phyloP scores from a whole-genome alignment of 2,888 invertebrate genomes.

The Xylophagus ater region DNA sequence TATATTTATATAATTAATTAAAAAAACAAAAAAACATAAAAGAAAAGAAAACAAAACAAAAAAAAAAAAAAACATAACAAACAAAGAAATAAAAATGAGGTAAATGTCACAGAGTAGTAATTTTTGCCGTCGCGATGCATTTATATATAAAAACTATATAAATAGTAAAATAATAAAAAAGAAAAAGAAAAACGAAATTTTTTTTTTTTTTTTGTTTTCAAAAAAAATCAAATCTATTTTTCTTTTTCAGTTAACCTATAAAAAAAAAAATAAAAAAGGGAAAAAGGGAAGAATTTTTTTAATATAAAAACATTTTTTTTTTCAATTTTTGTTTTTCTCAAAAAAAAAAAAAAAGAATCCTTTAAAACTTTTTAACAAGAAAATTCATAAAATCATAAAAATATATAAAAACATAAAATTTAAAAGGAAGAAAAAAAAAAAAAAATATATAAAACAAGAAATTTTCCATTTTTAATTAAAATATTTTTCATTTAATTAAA shows the following conservation, averaged over 20 bases:
- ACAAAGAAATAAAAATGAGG: constrained; percentile 5
- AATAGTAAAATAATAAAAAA: constrained; percentile 7
- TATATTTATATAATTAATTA: constrained; percentile 14
- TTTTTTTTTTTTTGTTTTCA: constrained; percentile 9
- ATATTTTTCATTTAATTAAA: too few relatives aligned
- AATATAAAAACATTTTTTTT: constrained; percentile 18
- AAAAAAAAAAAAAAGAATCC: constrained; percentile 10
- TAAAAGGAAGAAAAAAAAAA: too few relatives aligned
- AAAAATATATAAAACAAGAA: too few relatives aligned
- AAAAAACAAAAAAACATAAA: constrained; percentile 1
- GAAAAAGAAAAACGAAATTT: constrained; percentile 6
- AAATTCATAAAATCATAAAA: too few relatives aligned
- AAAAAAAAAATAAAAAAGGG: background rate
- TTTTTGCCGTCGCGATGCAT: constrained; percentile 19
- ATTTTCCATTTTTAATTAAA: too few relatives aligned
- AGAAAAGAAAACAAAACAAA: constrained; percentile 1
- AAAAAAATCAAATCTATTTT: constrained; percentile 8
- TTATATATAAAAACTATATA: too few relatives aligned
- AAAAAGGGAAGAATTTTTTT: constrained; percentile 10
- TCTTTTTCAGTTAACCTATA: constrained; percentile 1
- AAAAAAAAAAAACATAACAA: constrained; percentile 10
- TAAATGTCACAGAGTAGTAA: constrained; percentile 17
- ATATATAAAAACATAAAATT: too few relatives aligned
- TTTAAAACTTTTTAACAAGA: too few relatives aligned
- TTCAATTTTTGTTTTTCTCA: constrained; percentile 11